phyloP scores from a whole-genome alignment of 2,797 vertebrate species.

The Sphenopsis melanotis region DNA sequence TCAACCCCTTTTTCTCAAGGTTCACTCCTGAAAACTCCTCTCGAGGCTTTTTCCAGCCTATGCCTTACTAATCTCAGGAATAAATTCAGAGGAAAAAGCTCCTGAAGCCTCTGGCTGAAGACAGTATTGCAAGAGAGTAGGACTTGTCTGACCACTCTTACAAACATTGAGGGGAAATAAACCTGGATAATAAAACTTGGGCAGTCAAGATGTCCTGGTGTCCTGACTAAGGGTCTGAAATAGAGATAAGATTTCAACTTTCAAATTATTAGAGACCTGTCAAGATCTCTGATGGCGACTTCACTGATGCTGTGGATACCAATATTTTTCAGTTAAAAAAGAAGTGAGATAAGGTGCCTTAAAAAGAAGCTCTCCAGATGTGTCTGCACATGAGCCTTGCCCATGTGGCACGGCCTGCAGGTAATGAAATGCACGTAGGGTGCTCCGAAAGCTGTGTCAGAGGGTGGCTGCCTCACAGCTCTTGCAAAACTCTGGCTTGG shows the following conservation, averaged over 20 bases:
- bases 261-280: neutral
- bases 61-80: neutral
- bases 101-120: neutral
- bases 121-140: neutral
- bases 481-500: conserved; percentile 33
- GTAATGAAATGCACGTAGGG: fast-evolving
- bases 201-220: neutral
- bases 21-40: neutral
- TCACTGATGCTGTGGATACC: neutral
- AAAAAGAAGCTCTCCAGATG: neutral
- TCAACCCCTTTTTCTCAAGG: neutral
- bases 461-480: neutral
- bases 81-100: neutral
- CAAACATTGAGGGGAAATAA: neutral
- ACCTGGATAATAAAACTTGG: neutral
- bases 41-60: neutral
- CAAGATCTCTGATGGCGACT: neutral
- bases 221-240: neutral
- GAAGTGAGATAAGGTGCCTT: neutral
- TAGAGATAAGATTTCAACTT: neutral
- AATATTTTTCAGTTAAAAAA: neutral
- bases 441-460: neutral
- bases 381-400: neutral
- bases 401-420: neutral
- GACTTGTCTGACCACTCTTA: neutral